phyloP scores from a whole-genome alignment of 2,113 vertebrate species.

The Vireo altiloquus region DNA sequence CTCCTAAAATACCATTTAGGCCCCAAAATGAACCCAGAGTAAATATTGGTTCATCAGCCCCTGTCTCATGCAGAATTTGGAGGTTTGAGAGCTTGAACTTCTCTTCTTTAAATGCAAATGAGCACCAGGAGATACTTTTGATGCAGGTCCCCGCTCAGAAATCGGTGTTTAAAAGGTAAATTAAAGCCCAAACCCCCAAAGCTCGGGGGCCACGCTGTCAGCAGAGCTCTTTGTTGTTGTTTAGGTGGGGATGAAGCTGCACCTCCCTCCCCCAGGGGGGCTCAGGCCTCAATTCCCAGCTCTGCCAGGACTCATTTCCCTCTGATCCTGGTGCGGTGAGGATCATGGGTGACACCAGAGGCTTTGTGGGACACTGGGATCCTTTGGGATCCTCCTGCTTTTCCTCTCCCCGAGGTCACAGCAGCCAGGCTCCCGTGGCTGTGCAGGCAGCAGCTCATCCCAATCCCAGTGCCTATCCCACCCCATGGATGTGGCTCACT shows the following conservation, averaged over 20 bases:
- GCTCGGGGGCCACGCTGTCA: neutral
- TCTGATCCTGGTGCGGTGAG: accelerated
- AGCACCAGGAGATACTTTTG: neutral
- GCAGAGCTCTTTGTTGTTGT: neutral
- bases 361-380: neutral
- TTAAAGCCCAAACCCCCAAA: neutral
- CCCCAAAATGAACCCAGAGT: neutral
- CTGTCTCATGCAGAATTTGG: neutral
- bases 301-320: neutral
- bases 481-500: neutral
- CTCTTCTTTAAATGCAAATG: neutral
- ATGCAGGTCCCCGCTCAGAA: neutral
- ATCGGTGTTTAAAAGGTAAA: neutral
- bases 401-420: neutral
- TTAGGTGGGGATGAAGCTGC: neutral
- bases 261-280: neutral
- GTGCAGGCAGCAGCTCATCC: neutral
- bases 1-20: constrained; percentile 32
- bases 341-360: neutral
- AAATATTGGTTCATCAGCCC: constrained; percentile 35
- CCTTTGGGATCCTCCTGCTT: neutral
- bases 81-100: neutral
- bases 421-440: neutral
- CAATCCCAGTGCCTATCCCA: accelerated
- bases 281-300: neutral